Percentiles rank a stretch among this genome's conserved stretches.
These are phyloP conservation scores for Morpho helenor DNA, from an alignment of 2,888 invertebrate genomes.

Conservation along the genomic window DNA sequence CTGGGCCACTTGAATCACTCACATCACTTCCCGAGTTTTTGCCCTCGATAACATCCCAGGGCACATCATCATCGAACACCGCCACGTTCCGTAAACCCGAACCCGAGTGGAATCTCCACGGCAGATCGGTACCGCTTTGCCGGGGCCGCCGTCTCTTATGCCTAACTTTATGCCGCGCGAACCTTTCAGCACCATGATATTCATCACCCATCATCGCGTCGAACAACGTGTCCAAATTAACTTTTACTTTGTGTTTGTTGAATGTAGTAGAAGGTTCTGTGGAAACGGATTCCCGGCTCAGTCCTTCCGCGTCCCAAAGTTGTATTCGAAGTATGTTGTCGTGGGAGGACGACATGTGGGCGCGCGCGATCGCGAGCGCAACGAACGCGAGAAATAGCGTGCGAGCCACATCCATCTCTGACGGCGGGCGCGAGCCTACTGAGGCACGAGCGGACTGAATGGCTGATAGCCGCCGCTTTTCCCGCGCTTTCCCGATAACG, in stretches of 20 bases:
- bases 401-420: slow-evolving; percentile 63
- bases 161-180: slow-evolving; percentile 66
- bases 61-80: slow-evolving; percentile 75
- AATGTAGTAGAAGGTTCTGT: slow-evolving; percentile 37
- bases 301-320: slow-evolving; percentile 71
- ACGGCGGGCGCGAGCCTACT: slow-evolving; percentile 70
- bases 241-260: slow-evolving; percentile 46
- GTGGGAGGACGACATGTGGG: slow-evolving; percentile 58
- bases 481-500: slow-evolving; percentile 76
- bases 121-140: slow-evolving; percentile 57
- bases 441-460: slow-evolving; percentile 37
- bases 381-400: slow-evolving; percentile 53
- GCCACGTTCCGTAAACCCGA: slow-evolving; percentile 71
- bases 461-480: slow-evolving; percentile 47
- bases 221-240: slow-evolving; percentile 61
- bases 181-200: slow-evolving; percentile 54
- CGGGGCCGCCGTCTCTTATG: slow-evolving; percentile 71
- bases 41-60: slow-evolving; percentile 72
- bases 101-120: slow-evolving; percentile 77
- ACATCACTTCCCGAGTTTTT: slow-evolving; percentile 58
- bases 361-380: slow-evolving; percentile 60
- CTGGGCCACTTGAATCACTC: slow-evolving; percentile 64
- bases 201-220: slow-evolving; percentile 68
- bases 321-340: slow-evolving; percentile 72
- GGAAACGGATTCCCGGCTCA: slow-evolving; percentile 54